A percentile compares a stretch with the other conserved stretches of the same genome.
phyloP scores from a whole-genome alignment of 2,888 invertebrate species.

The Xestia rhomboidea region DNA sequence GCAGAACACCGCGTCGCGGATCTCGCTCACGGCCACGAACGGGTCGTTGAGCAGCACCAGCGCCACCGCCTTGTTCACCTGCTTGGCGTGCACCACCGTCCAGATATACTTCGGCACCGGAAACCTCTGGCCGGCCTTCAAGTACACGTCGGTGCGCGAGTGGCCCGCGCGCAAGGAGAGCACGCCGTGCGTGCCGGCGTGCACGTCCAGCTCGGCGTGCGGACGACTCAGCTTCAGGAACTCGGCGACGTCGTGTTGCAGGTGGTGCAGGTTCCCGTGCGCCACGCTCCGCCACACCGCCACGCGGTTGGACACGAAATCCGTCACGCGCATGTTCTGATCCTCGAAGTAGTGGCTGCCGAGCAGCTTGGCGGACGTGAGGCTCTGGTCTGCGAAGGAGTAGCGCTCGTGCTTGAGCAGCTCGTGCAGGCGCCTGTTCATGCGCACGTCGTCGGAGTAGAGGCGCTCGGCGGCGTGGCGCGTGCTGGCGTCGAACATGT shows the following conservation, averaged over 20 bases:
- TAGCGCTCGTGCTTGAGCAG: constrained; percentile 77
- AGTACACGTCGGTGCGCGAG: constrained; percentile 70
- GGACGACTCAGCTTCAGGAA: constrained; percentile 64
- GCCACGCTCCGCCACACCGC: constrained; percentile 83
- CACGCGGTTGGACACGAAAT: constrained; percentile 82
- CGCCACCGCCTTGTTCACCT: constrained; percentile 71
- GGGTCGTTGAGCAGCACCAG: constrained; percentile 85
- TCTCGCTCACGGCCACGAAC: constrained; percentile 85
- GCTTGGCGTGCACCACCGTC: constrained; percentile 78
- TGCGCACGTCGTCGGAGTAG: constrained; percentile 81
- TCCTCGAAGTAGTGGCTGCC: constrained; percentile 80
- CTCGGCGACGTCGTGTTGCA: constrained; percentile 80
- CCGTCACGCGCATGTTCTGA: constrained; percentile 80
- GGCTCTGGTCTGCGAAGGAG: constrained; percentile 79
- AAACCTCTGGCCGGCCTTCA: constrained; percentile 76
- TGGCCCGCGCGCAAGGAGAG: constrained; percentile 69
- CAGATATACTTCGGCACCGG: constrained; percentile 85
- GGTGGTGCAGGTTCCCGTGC: constrained; percentile 79
- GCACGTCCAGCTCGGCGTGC: constrained; percentile 71
- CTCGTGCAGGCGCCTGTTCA: constrained; percentile 80
- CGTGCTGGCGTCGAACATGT: constrained; percentile 85
- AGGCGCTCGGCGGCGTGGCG: constrained; percentile 81
- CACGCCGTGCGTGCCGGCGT: constrained; percentile 79
- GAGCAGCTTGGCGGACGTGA: constrained; percentile 79
- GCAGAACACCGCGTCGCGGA: constrained; percentile 83